Conservation (phyloP, 2,113 vertebrate species). For the Carassius auratus region DNA sequence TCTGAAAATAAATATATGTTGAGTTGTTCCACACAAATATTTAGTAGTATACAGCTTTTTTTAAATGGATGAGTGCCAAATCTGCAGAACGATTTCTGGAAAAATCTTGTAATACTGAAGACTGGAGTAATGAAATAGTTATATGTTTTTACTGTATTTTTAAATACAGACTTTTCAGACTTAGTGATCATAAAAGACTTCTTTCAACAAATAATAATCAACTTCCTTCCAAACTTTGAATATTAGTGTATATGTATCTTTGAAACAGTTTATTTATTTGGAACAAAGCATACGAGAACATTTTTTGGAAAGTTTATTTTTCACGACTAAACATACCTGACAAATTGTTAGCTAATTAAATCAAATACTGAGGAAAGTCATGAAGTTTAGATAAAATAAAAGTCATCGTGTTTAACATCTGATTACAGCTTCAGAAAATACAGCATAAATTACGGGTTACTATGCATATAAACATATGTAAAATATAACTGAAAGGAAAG, state of each 20-base stretch:
- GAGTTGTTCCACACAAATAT: too few species aligned
- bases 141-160: neutral
- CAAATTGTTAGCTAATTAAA: neutral
- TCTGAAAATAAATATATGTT: neutral
- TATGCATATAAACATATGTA: neutral
- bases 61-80: neutral
- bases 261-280: neutral
- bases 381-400: neutral
- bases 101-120: neutral
- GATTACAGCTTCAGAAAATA: slow-evolving; percentile 8
- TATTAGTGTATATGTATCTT: neutral
- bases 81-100: neutral
- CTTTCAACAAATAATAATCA: neutral
- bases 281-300: neutral
- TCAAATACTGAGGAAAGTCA: neutral
- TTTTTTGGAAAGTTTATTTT: neutral
- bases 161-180: too few species aligned
- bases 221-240: neutral
- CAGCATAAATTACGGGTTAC: neutral
- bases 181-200: too few species aligned
- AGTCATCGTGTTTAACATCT: neutral
- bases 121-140: neutral
- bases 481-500: slow-evolving; percentile 1
- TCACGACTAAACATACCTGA: neutral
- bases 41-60: neutral